Conservation (phyloP, 2,113 vertebrate genomes). For the Bujurquina vittata region DNA sequence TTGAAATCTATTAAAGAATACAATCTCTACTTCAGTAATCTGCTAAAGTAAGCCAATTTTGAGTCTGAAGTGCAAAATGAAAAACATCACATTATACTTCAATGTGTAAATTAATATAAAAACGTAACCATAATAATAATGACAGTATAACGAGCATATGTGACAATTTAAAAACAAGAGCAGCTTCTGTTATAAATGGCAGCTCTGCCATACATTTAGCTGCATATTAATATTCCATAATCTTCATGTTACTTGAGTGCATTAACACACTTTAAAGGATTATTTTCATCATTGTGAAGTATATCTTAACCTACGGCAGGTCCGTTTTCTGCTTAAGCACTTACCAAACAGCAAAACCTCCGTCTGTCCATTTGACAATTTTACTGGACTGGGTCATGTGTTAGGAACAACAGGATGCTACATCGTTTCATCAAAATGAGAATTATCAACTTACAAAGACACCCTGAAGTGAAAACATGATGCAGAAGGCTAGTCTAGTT, state of each 20-base stretch:
- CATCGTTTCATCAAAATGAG: too few species aligned
- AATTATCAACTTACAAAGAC: too few species aligned
- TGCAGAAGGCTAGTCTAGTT: too few species aligned
- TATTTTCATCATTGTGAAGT: background rate
- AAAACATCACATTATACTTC: background rate
- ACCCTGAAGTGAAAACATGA: too few species aligned
- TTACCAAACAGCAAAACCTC: background rate
- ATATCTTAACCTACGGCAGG: background rate
- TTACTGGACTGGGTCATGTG: background rate
- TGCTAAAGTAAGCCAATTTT: background rate
- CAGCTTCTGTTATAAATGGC: constrained; percentile 7
- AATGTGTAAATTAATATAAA: constrained; percentile 2
- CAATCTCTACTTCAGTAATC: background rate
- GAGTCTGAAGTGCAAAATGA: background rate
- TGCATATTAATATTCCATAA: background rate
- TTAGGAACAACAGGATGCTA: too few species aligned
- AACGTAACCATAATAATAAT: background rate
- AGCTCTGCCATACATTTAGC: background rate
- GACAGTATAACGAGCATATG: background rate
- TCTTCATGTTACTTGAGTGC: background rate
- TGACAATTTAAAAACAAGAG: background rate
- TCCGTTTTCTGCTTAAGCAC: background rate
- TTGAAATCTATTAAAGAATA: background rate
- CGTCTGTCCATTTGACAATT: background rate
- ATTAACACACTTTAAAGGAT: background rate